Conservation (phyloP, 2,113 vertebrate species). For the Petrocephalus microphthalmus region DNA sequence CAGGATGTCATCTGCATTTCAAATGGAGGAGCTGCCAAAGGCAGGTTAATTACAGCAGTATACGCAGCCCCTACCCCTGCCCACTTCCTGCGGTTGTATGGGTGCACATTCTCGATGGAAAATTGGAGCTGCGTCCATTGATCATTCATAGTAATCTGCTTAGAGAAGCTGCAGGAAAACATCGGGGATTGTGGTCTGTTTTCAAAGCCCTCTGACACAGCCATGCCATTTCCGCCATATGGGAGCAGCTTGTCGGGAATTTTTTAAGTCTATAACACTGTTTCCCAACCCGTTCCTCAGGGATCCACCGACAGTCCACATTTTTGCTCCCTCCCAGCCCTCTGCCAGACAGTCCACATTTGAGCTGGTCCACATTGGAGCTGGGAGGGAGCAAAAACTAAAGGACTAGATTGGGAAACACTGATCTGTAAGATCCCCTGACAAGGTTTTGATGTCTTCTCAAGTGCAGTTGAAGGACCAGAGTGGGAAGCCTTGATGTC, state of each 20-base stretch:
- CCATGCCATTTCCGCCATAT: not conserved
- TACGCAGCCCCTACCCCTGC: not conserved
- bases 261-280: not conserved
- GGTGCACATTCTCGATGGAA: not conserved
- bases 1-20: constrained; percentile 14
- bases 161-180: not conserved
- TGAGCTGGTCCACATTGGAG: too few relatives aligned
- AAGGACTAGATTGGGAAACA: too few relatives aligned
- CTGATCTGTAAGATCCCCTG: not conserved
- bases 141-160: not conserved
- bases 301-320: not conserved
- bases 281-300: not conserved
- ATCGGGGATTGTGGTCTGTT: not conserved
- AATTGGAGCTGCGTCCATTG: not conserved
- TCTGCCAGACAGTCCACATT: not conserved
- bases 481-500: not conserved
- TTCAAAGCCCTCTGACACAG: not conserved
- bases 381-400: not conserved
- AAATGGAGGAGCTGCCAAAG: constrained; percentile 3
- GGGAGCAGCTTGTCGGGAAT: too few relatives aligned
- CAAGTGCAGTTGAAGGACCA: not conserved
- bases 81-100: constrained; percentile 5
- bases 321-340: not conserved
- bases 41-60: constrained; percentile 1
- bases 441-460: not conserved